These are phyloP conservation scores for Eupithecia abbreviata DNA, from an alignment of 2,888 invertebrate genomes.

Conservation along the genomic window DNA sequence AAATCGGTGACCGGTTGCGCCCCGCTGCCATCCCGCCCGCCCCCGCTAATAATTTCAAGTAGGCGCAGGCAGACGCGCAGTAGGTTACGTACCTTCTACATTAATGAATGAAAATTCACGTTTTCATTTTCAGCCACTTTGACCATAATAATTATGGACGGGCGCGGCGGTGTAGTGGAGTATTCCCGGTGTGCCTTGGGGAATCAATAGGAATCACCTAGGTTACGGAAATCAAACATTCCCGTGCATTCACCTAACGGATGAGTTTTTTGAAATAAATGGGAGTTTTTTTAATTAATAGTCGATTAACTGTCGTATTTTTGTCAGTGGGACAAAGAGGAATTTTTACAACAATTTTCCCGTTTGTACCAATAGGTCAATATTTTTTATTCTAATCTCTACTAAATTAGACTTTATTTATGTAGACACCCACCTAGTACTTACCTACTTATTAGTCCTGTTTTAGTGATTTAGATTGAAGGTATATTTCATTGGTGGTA, in stretches of 20 bases:
- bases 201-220: conserved; percentile 64
- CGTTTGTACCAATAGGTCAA: neutral
- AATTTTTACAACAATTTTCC: neutral
- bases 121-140: neutral
- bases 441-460: too few relatives aligned
- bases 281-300: neutral
- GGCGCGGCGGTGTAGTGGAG: neutral
- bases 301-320: too few relatives aligned
- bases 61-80: neutral
- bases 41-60: neutral
- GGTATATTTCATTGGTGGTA: neutral
- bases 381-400: neutral
- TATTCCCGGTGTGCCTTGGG: neutral
- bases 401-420: neutral
- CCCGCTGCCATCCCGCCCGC: neutral
- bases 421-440: too few relatives aligned
- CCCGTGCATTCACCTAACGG: neutral
- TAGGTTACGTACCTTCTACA: too few relatives aligned
- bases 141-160: neutral
- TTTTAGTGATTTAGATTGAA: neutral
- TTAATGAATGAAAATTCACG: neutral
- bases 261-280: neutral
- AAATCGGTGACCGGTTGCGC: neutral
- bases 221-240: conserved; percentile 57
- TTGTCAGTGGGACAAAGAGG: neutral